A percentile compares a stretch with the other conserved stretches of the same genome.
Evolutionary conservation across 2,113 vertebrate genomes (phyloP).

Genomic region (Murina feae): DNA sequence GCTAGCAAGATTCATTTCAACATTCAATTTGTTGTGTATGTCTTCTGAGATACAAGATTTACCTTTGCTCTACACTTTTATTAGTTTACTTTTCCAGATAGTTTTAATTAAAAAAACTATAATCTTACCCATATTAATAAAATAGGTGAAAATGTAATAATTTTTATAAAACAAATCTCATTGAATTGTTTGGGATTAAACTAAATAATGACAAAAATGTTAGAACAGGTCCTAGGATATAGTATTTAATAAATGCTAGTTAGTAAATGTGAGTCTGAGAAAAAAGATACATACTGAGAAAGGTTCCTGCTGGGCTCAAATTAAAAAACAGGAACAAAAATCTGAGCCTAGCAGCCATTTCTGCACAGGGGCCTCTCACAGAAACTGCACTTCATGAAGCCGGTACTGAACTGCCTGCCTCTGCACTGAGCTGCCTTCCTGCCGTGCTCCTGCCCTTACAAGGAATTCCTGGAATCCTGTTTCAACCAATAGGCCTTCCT

Average conservation of each 20-base stretch:
- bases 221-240: neutral
- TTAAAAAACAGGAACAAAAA: neutral
- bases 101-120: neutral
- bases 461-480: neutral
- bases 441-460: neutral
- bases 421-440: neutral
- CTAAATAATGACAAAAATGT: neutral
- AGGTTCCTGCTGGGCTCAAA: neutral
- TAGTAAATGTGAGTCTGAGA: neutral
- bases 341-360: neutral
- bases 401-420: neutral
- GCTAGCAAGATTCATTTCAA: neutral
- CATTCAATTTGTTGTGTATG: neutral
- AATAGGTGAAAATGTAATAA: neutral
- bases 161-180: neutral
- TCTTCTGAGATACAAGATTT: neutral
- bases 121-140: neutral
- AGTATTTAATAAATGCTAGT: neutral
- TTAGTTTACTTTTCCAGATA: neutral
- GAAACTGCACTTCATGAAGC: neutral
- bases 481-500: neutral
- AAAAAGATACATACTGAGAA: neutral
- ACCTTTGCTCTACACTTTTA: neutral
- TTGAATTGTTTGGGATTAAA: neutral
- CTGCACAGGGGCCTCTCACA: neutral